Base-by-base conservation (phyloP, 2,797 vertebrate genomes). In the Myotis daubentonii region DNA sequence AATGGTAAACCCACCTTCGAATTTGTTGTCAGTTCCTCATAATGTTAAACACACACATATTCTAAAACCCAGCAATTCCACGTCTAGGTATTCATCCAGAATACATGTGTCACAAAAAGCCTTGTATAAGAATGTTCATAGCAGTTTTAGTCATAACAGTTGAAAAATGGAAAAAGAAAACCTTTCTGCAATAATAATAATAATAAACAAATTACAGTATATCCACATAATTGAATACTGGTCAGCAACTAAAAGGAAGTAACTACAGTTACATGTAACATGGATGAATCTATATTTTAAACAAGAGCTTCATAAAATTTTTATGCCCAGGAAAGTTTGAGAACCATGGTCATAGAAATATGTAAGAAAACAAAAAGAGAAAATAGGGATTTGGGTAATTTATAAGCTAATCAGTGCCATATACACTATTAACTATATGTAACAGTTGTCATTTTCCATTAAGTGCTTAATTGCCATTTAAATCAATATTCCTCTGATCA, bases 401-500 rank as follows among this genome's bases (percentile, higher is more conserved):
- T 47, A 79, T 57, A 82, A 95, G 93, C 60, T 70, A 85, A 65
- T n/a, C 28, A 80, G 28, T 85, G 17, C 20, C 30, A 68, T 3
- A 75, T 65, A 81, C 10, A 80, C 65, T 38, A 80, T 57, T 66
- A 96, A 78, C 6, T 62, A 16, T 78, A 71, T 38, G 30, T 75
- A 83, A 74, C 10, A 92, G 28, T 8, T 92, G 33, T 85, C 41
- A 81, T 70, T 60, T 84, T 84, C 23, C 65, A 0, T 23, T n/a
- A 87, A 89, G 28, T 76, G 33, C 83, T 76, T 81, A 81, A 51
- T 8, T 84, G 66, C 72, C 87, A 88, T 90, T 96, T 84, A 86
- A 94, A 78, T 83, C 44, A 60, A 47, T 28, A 85, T 11, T 60
- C 30, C 11, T 95, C 60, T 83, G 23, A 47, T 87, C 15, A 55